Percentiles rank a stretch among this genome's conserved stretches.
Conservation (phyloP, 1,140 invertebrate species). For the Formica selysi region DNA sequence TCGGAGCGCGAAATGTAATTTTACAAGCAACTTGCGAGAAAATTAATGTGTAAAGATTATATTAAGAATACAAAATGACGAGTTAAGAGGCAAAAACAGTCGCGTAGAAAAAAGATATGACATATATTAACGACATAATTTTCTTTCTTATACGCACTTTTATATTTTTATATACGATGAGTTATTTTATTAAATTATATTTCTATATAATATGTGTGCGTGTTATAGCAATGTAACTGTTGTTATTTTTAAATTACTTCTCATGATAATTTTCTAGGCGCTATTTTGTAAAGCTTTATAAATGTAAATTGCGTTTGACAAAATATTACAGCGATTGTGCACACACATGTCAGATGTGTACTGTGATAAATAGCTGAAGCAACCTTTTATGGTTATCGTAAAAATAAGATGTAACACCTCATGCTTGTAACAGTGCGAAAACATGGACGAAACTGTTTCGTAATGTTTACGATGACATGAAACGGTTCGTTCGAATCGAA, state of each 20-base stretch:
- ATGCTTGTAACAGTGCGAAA: constrained; percentile 24
- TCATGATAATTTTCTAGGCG: background rate
- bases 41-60: constrained; percentile 9
- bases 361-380: constrained; percentile 19
- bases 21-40: constrained; percentile 10
- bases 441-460: constrained; percentile 36
- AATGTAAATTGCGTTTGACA: background rate
- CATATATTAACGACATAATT: background rate
- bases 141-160: background rate
- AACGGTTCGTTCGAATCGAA: constrained; percentile 24
- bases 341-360: background rate
- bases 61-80: constrained; percentile 14
- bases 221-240: background rate
- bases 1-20: constrained; percentile 42
- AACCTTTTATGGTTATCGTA: constrained; percentile 33
- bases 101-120: background rate
- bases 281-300: background rate
- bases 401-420: constrained; percentile 54
- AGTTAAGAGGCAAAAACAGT: constrained; percentile 6
- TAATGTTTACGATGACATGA: constrained; percentile 49
- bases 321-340: background rate
- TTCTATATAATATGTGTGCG: background rate
- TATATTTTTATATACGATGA: background rate
- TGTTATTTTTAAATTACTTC: background rate
- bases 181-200: background rate